A percentile compares a stretch with the other conserved stretches of the same genome.
These are phyloP conservation scores for Eulemur albifrons DNA, from an alignment of 2,797 vertebrate genomes.

Conservation along the genomic window DNA sequence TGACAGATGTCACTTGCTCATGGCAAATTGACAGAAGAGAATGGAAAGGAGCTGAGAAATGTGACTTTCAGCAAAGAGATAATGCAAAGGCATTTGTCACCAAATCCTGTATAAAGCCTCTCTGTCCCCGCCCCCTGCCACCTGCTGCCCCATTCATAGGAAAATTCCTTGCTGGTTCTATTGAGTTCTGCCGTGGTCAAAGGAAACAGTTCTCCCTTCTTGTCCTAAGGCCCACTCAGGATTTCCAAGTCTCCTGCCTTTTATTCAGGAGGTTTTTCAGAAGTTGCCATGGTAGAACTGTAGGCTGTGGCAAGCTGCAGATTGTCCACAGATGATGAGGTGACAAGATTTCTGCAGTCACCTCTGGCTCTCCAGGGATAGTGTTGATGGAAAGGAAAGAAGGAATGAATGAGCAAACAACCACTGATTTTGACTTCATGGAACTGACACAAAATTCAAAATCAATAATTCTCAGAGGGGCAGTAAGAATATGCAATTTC, in stretches of 20 bases:
- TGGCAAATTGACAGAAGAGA: constrained; percentile 68
- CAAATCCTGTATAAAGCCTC: not conserved
- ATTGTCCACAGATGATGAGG: not conserved
- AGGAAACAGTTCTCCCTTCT: not conserved
- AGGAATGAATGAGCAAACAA: not conserved
- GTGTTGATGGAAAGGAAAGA: not conserved
- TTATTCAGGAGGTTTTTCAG: not conserved
- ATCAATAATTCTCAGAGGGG: constrained; percentile 20
- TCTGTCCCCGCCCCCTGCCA: not conserved
- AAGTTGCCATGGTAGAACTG: not conserved
- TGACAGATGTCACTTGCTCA: constrained; percentile 75
- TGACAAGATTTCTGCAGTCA: not conserved
- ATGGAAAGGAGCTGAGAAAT: constrained; percentile 27
- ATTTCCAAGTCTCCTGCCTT: not conserved
- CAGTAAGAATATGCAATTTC: not conserved
- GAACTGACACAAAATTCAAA: constrained; percentile 7
- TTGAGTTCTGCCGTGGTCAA: not conserved
- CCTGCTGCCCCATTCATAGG: not conserved
- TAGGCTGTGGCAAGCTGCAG: not conserved
- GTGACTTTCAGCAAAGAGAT: not conserved
- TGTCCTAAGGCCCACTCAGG: not conserved
- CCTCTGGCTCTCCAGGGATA: not conserved
- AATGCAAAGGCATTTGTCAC: not conserved
- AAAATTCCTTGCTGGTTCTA: not conserved
- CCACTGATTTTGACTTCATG: not conserved